phyloP scores from a whole-genome alignment of 2,888 invertebrate genomes.

The Bruchidius siliquastri region DNA sequence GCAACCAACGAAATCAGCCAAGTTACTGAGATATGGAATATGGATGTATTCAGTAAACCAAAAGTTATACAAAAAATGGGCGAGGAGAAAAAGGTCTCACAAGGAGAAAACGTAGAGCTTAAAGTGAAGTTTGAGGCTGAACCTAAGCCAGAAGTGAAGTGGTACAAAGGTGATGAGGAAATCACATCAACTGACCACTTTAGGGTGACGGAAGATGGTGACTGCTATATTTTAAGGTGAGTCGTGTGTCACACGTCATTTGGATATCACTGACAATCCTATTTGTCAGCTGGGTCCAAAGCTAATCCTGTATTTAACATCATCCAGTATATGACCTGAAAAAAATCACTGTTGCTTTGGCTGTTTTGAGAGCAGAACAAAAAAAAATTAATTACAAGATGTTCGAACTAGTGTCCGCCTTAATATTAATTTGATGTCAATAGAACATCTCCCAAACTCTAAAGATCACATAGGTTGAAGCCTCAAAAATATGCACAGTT shows the following conservation, averaged over 20 bases:
- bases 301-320: no score
- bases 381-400: no score
- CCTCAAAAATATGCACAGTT: no score
- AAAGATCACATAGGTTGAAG: no score
- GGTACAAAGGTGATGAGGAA: conserved; percentile 75
- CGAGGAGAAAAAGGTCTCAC: conserved; percentile 62
- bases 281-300: no score
- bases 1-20: conserved; percentile 85
- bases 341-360: no score
- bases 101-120: conserved; percentile 72
- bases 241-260: neutral
- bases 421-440: no score
- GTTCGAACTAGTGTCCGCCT: no score
- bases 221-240: conserved; percentile 60
- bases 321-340: no score
- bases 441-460: no score
- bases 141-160: conserved; percentile 77
- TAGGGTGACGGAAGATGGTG: conserved; percentile 67
- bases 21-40: conserved; percentile 86
- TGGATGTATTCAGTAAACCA: conserved; percentile 78
- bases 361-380: no score
- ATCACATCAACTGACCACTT: conserved; percentile 57
- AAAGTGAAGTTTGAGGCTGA: conserved; percentile 75
- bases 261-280: no score
- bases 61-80: conserved; percentile 67